These are phyloP conservation scores for Laterallus jamaicensis DNA, from an alignment of 2,113 vertebrate species.

Conservation along the genomic window DNA sequence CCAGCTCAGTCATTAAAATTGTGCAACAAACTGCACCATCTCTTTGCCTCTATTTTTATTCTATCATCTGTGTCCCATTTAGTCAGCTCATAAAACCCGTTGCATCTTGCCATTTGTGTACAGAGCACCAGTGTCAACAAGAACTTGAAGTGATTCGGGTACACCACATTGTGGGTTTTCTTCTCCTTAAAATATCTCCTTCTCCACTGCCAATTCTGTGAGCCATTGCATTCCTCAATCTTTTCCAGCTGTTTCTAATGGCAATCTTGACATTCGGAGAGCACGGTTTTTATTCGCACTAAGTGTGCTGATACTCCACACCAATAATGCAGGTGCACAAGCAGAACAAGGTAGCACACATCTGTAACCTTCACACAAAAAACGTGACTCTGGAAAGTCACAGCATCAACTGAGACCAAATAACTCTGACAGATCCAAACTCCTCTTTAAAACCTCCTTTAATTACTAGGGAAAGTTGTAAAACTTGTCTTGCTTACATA, in stretches of 20 bases:
- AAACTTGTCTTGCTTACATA: neutral
- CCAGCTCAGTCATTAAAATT: conserved; percentile 10
- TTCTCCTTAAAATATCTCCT: neutral
- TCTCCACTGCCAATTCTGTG: neutral
- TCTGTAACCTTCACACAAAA: neutral
- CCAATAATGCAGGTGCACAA: neutral
- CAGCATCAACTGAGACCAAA: neutral
- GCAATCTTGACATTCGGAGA: neutral
- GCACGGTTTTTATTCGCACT: neutral
- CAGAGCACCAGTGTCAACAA: conserved; percentile 22
- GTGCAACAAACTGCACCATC: conserved; percentile 31
- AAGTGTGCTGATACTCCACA: neutral
- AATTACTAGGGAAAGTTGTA: neutral
- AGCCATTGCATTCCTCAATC: neutral
- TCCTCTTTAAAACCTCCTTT: neutral
- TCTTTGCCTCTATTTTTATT: conserved; percentile 31
- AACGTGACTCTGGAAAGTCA: neutral
- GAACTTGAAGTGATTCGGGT: neutral
- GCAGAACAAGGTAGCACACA: neutral
- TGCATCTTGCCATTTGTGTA: conserved; percentile 20
- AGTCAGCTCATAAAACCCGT: conserved; percentile 6
- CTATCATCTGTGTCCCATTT: conserved; percentile 48
- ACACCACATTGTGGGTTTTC: neutral
- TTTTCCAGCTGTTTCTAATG: neutral
- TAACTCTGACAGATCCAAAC: neutral